Percentiles rank a stretch among this genome's conserved stretches.
Conservation (phyloP, 1,140 invertebrate genomes). For the Pachypeltis micranthus region DNA sequence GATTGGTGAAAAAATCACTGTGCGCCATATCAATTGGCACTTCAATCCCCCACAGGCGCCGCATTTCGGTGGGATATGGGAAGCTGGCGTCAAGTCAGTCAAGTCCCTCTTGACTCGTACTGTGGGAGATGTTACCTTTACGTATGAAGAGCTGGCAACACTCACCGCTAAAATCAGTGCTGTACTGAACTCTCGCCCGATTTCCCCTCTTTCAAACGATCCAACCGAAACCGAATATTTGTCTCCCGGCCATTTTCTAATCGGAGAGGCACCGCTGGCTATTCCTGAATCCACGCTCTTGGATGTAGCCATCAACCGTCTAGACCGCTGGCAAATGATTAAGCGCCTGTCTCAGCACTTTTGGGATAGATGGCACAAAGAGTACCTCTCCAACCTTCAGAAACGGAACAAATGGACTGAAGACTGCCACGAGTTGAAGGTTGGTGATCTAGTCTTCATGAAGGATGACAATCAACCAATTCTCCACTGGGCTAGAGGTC, state of each 20-base stretch:
- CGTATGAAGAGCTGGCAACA: conserved; percentile 30
- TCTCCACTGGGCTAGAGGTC: conserved; percentile 23
- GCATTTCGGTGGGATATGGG: too few relatives aligned
- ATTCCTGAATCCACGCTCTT: conserved; percentile 26
- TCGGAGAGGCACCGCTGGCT: too few relatives aligned
- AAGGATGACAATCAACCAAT: background rate
- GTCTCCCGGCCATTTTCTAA: too few relatives aligned
- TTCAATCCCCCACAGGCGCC: background rate
- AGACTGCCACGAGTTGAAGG: background rate
- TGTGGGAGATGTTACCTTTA: too few relatives aligned
- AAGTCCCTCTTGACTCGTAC: too few relatives aligned
- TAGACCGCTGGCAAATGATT: conserved; percentile 14
- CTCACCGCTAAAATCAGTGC: conserved; percentile 28
- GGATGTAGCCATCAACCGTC: conserved; percentile 17
- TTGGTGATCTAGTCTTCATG: conserved; percentile 16
- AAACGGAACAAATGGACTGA: conserved; percentile 18
- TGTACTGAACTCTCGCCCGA: conserved; percentile 27
- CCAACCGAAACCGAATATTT: conserved; percentile 11
- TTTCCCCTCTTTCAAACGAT: conserved; percentile 14
- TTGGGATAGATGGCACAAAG: conserved; percentile 17
- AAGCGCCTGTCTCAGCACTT: conserved; percentile 16
- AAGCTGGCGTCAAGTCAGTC: too few relatives aligned
- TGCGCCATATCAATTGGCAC: background rate
- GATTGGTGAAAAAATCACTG: conserved; percentile 6
- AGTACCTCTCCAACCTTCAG: conserved; percentile 19